Evolutionary conservation across 2,888 invertebrate genomes (phyloP).

Genomic region (Drosophila paramelanica): DNA sequence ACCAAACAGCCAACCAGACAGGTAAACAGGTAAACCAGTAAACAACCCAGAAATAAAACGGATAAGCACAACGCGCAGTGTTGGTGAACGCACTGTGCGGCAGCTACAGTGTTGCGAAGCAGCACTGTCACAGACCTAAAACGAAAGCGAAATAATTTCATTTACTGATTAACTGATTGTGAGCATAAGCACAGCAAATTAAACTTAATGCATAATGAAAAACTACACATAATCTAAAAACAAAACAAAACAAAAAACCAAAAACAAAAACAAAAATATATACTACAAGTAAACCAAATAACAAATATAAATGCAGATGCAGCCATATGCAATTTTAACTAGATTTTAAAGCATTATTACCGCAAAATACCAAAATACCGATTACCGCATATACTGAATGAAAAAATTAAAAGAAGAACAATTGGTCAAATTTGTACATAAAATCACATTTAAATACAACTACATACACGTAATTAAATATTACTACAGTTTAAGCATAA

Average conservation of each 20-base stretch:
- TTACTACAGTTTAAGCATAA: constrained; percentile 78
- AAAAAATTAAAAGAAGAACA: constrained; percentile 39
- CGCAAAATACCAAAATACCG: constrained; percentile 66
- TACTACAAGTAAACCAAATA: constrained; percentile 66
- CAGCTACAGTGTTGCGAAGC: constrained; percentile 42
- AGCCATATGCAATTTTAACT: constrained; percentile 80
- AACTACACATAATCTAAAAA: constrained; percentile 42
- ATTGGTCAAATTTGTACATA: constrained; percentile 76
- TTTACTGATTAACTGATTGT: constrained; percentile 60
- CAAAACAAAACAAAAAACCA: constrained; percentile 18
- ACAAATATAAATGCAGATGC: constrained; percentile 74
- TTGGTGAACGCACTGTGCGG: constrained; percentile 37
- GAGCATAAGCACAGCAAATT: constrained; percentile 47
- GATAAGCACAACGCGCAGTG: constrained; percentile 30
- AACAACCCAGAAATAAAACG: constrained; percentile 11
- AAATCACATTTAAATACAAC: constrained; percentile 66
- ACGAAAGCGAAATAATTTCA: constrained; percentile 46
- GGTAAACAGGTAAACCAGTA: constrained; percentile 37
- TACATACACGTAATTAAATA: constrained; percentile 77
- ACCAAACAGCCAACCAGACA: constrained; percentile 46
- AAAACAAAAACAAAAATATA: constrained; percentile 44
- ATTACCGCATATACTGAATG: constrained; percentile 62
- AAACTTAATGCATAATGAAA: constrained; percentile 38
- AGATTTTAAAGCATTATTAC: constrained; percentile 80
- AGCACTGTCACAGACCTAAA: constrained; percentile 33